Percentiles rank a stretch among this genome's conserved stretches.
These are phyloP conservation scores for Subanguina moxae DNA, from an alignment of 1,140 invertebrate species.

Conservation along the genomic window DNA sequence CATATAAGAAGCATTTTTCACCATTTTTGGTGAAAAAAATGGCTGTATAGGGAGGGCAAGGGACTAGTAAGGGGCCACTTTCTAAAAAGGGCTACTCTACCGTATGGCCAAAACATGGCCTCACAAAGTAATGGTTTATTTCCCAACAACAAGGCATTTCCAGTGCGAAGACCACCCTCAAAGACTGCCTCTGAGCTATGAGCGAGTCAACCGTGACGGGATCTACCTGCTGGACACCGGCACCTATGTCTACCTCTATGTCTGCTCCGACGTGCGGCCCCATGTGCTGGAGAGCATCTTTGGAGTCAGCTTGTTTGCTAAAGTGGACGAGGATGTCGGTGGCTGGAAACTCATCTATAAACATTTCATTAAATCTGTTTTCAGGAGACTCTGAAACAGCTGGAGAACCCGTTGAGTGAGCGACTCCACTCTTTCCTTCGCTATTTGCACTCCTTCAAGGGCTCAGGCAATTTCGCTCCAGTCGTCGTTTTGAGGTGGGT, in stretches of 20 bases:
- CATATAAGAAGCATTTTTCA: no score
- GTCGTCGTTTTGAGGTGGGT: slow-evolving; percentile 78
- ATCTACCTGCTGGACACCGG: slow-evolving; percentile 86
- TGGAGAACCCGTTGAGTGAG: slow-evolving; percentile 73
- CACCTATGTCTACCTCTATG: slow-evolving; percentile 76
- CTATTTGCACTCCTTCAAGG: slow-evolving; percentile 72
- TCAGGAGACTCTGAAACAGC: slow-evolving; percentile 72
- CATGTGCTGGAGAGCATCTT: slow-evolving; percentile 73
- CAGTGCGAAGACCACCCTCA: slow-evolving; percentile 51
- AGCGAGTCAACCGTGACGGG: slow-evolving; percentile 76
- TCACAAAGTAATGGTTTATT: no score
- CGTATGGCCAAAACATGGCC: no score
- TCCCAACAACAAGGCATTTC: slow-evolving; percentile 5
- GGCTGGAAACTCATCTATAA: not conserved
- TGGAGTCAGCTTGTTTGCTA: slow-evolving; percentile 67
- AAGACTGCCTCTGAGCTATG: slow-evolving; percentile 67
- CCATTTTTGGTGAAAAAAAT: no score
- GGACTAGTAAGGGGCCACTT: no score
- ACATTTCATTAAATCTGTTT: slow-evolving; percentile 16
- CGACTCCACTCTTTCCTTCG: slow-evolving; percentile 75
- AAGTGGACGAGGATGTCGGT: slow-evolving; percentile 69
- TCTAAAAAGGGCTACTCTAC: no score
- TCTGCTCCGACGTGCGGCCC: slow-evolving; percentile 75
- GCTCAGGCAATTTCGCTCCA: slow-evolving; percentile 69
- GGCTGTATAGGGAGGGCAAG: no score